A percentile compares a stretch with the other conserved stretches of the same genome.
Evolutionary conservation across 2,797 vertebrate genomes (phyloP).

Genomic region (Molossus molossus): DNA sequence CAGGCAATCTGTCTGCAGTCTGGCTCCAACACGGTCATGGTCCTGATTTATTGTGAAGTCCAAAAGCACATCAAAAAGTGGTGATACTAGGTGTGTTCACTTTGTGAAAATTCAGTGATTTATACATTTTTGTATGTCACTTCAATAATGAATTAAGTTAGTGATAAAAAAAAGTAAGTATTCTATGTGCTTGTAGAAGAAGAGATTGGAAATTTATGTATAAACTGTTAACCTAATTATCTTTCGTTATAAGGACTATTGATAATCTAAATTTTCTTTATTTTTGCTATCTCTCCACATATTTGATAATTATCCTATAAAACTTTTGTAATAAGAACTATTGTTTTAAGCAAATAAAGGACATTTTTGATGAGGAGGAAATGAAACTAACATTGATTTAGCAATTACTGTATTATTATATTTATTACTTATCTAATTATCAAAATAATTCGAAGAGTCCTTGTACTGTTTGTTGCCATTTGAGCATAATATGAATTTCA

Average conservation of each 20-base stretch:
- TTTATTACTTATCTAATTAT: conserved; percentile 39
- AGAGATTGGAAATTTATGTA: not conserved
- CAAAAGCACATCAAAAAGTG: not conserved
- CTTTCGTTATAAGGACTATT: conserved; percentile 4
- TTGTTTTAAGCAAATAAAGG: not conserved
- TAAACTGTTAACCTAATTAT: not conserved
- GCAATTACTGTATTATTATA: not conserved
- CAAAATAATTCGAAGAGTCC: conserved; percentile 30
- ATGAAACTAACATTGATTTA: conserved; percentile 7
- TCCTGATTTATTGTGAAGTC: not conserved
- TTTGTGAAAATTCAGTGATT: not conserved
- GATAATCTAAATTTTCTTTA: conserved; percentile 30
- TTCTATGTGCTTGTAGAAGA: not conserved
- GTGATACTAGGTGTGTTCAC: not conserved
- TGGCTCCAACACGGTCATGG: rapidly evolving
- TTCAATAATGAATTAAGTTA: conserved; percentile 44
- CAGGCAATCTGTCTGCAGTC: too few relatives aligned
- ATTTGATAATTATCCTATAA: conserved; percentile 29
- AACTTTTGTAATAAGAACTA: conserved; percentile 26
- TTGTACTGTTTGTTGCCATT: not conserved
- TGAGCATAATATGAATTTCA: conserved; percentile 19
- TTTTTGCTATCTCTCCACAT: conserved; percentile 22
- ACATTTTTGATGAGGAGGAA: conserved; percentile 28
- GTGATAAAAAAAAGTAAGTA: not conserved
- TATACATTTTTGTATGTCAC: not conserved